Evolutionary conservation across 2,797 vertebrate genomes (phyloP).

Genomic region (Semotilus atromaculatus): DNA sequence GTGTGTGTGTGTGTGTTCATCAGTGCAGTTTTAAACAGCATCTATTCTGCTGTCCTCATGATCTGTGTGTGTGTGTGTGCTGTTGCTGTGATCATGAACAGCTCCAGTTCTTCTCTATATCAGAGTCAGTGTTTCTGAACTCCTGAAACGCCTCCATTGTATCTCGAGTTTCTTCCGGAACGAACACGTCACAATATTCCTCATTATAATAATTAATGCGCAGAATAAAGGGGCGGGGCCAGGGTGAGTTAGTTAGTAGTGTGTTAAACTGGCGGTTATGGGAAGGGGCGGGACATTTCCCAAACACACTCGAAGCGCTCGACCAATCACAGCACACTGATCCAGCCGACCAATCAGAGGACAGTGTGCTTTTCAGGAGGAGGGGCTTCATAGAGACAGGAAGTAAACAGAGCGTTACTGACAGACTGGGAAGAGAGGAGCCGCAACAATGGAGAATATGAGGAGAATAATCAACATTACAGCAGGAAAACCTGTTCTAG

Average conservation of each 20-base stretch:
- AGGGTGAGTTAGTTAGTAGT: not conserved
- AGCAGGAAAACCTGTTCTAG: not conserved
- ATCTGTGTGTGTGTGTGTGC: too few relatives aligned
- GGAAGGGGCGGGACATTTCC: not conserved
- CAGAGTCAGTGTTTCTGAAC: not conserved
- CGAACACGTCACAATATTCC: not conserved
- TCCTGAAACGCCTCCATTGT: not conserved
- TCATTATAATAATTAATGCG: not conserved
- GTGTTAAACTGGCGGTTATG: not conserved
- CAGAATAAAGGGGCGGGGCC: too few relatives aligned
- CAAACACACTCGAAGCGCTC: not conserved
- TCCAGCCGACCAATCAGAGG: too few relatives aligned
- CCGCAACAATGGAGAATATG: not conserved
- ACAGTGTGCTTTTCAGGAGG: too few relatives aligned
- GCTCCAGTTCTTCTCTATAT: not conserved
- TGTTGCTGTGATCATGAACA: too few relatives aligned
- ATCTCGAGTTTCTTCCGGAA: not conserved
- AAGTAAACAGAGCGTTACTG: not conserved
- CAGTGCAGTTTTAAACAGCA: too few relatives aligned
- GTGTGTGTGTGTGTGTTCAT: constrained; percentile 58
- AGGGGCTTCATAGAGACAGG: not conserved
- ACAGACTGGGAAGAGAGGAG: not conserved
- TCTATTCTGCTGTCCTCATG: too few relatives aligned
- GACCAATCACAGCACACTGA: too few relatives aligned
- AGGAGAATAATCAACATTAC: not conserved